phyloP scores from a whole-genome alignment of 1,140 invertebrate species.

The Brachionus calyciflorus region DNA sequence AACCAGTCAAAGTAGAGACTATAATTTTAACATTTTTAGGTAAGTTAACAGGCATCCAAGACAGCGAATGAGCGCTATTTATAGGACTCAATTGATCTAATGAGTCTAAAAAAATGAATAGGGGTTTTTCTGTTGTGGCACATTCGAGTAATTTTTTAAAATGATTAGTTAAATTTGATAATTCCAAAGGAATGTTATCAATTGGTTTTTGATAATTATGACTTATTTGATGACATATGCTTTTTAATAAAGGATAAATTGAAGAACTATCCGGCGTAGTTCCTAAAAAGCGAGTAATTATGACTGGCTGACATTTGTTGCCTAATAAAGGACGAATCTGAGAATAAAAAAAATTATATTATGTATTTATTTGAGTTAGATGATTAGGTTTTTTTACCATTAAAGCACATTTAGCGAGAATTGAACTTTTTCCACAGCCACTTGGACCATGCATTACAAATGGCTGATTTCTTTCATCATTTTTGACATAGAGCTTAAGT shows the following conservation, averaged over 20 bases:
- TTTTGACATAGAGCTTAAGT: slow-evolving; percentile 81
- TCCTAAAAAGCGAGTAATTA: slow-evolving; percentile 86
- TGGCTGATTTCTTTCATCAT: slow-evolving; percentile 74
- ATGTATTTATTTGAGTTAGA: not conserved
- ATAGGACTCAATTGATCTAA: slow-evolving; percentile 91
- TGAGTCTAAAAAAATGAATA: slow-evolving; percentile 77
- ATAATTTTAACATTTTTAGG: slow-evolving; percentile 86
- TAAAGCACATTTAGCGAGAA: slow-evolving; percentile 74
- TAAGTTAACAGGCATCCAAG: slow-evolving; percentile 87
- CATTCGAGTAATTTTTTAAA: slow-evolving; percentile 79
- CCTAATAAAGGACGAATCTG: not conserved
- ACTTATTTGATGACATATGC: slow-evolving; percentile 89
- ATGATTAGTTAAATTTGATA: slow-evolving; percentile 88
- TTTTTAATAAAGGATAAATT: slow-evolving; percentile 85
- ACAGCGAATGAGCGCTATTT: slow-evolving; percentile 87
- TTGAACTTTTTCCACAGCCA: slow-evolving; percentile 93
- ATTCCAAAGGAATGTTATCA: slow-evolving; percentile 88
- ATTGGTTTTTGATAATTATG: slow-evolving; percentile 88
- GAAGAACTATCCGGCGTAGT: slow-evolving; percentile 94
- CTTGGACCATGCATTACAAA: slow-evolving; percentile 90
- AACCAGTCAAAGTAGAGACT: slow-evolving; percentile 64
- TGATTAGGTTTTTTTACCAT: not conserved
- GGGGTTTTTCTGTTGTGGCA: slow-evolving; percentile 50
- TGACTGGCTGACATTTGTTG: slow-evolving; percentile 68
- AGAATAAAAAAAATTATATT: not conserved